Evolutionary conservation across 2,888 invertebrate species (phyloP), one percentile per base, ranked within the genome.

Genomic region (Chorisops tibialis): DNA sequence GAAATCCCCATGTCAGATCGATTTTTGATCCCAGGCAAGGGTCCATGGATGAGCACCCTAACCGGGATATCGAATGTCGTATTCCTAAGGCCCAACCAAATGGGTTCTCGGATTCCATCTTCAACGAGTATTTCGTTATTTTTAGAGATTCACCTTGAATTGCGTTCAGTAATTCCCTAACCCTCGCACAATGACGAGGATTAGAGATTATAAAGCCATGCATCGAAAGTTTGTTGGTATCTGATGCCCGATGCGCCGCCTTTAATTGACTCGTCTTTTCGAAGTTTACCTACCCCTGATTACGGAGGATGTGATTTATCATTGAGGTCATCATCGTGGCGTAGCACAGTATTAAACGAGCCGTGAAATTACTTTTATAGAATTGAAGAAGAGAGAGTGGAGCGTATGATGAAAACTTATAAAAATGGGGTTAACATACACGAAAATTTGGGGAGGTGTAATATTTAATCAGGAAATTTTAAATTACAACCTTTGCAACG

Each of bases 1-100:
- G 16, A 56, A 56, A 56, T 56, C 56, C 45, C 56, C 56, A 56
- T 56, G 24, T 21, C 45, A 14, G 43, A 56, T 35, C 24, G 12
- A 35, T 45, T 56, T 43, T 56, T 54, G 43, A 16, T 30, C 56
- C 30, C 16, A 7, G 19, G 24, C 12, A 24, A 19, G 4, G 2
- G 22, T 12, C 4, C 12, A 54, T 43, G 56, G 43, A 45, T 45
- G 43, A n/a, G 19, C 22, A 12, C 21, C 11, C 24, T 56, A 56
- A 43, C 5, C 2, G 9, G 9, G 9, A 30, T 30, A 30, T 24
- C 24, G 24, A 4, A 43, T 39, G 12, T 41, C 18, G 19, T 11
- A 16, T 45, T 45, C 18, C 4, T 16, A 11, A 18, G 4, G 18
- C 19, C 19, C 9, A 18, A 41, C 19, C 45, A 5, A 45, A 16